Evolutionary conservation across 2,113 vertebrate species (phyloP).

Genomic region (Calyptommatus sinebrachiatus): DNA sequence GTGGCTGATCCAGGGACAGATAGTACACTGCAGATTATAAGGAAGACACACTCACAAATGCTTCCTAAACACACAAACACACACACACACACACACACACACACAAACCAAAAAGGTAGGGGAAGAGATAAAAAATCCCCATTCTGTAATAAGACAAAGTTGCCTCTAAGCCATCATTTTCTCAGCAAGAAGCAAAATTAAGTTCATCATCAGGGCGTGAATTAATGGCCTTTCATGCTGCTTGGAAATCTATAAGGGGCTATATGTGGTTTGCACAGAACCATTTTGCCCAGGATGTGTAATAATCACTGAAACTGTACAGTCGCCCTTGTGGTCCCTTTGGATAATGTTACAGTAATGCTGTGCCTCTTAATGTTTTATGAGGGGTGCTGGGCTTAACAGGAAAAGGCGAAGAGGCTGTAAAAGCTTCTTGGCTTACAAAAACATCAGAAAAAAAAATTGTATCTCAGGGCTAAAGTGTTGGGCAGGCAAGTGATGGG

Average conservation of each 20-base stretch:
- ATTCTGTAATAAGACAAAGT: constrained; percentile 33
- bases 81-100: constrained; percentile 19
- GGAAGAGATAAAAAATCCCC: constrained; percentile 27
- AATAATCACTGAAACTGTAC: constrained; percentile 43
- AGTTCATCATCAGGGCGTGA: constrained; percentile 59
- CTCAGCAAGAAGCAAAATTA: constrained; percentile 63
- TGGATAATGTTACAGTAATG: constrained; percentile 45
- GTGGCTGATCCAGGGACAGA: constrained; percentile 16
- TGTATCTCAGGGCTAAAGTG: constrained; percentile 19
- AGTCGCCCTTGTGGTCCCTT: constrained; percentile 49
- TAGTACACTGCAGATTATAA: background rate
- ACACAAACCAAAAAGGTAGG: constrained; percentile 23
- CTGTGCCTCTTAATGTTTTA: constrained; percentile 50
- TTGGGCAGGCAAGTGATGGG: constrained; percentile 12
- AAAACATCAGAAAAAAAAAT: background rate
- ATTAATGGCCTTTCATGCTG: constrained; percentile 56
- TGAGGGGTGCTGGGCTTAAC: constrained; percentile 44
- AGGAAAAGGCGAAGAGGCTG: constrained; percentile 52
- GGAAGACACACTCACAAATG: background rate
- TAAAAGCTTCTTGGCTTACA: constrained; percentile 50
- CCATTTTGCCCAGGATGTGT: constrained; percentile 40
- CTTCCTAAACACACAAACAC: background rate
- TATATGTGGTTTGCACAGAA: constrained; percentile 49
- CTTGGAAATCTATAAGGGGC: constrained; percentile 54
- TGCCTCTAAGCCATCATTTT: constrained; percentile 50